Evolutionary conservation across 1,140 invertebrate species (phyloP), one percentile per base, ranked within the genome.

Genomic region (Chrysomallon squamiferum): DNA sequence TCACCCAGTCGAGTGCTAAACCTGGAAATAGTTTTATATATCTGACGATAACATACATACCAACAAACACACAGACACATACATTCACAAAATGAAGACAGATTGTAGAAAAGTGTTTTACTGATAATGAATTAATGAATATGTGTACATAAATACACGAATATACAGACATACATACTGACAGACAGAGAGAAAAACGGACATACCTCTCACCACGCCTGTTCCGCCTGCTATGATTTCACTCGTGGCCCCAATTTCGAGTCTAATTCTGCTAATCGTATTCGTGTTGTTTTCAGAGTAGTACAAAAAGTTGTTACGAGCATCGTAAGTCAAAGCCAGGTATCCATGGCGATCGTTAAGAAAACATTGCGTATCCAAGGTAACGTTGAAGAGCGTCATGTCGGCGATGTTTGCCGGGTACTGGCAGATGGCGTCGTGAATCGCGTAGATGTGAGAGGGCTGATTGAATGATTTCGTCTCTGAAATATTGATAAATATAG

Each of bases 1-100:
- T 93, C 22, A 97, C 91, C 96, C 96, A 98, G 84, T 98, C 96
- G 73, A 96, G 95, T 0, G 95, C 94, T 22, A 98, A 83, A 0
- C 95, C 95, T 89, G 96, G 20, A n/a, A n/a, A n/a, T n/a, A n/a
- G 7, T 25, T 7, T n/a, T 15, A 25, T 52, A 25, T n/a, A 25
- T 13, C 9, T 15, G 22, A 13, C n/a, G 41, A 43, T 11, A 9
- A 43, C 9, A 43, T 11, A 43, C 41, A 43, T 11, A n/a, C n/a
- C n/a, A n/a, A n/a, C n/a, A n/a, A n/a, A n/a, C n/a, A n/a, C n/a
- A n/a, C n/a, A n/a, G n/a, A n/a, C n/a, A n/a, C n/a, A 43, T 43
- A 43, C 9, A 11, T n/a, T 11, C n/a, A 11, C 41, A 43, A 43
- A 43, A n/a, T n/a, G n/a, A n/a, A n/a, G n/a, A n/a, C n/a, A n/a